These are phyloP conservation scores for Teleogryllus occipitalis DNA, from an alignment of 1,140 invertebrate genomes.

Conservation along the genomic window DNA sequence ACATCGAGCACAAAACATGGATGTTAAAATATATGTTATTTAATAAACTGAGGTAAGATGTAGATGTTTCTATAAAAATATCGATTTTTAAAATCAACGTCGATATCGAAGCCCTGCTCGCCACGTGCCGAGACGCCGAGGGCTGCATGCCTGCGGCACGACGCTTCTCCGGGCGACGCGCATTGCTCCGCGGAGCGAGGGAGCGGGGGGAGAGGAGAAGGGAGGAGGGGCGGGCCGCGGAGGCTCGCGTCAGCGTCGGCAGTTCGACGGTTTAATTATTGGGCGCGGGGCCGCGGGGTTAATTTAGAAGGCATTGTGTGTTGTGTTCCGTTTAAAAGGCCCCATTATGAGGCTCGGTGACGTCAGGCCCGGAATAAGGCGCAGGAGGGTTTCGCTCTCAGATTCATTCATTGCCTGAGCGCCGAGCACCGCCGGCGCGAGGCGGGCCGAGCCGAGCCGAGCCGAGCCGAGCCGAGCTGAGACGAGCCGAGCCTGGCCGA, in stretches of 20 bases:
- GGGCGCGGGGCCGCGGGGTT: background rate
- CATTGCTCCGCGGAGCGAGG: background rate
- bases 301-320: slow-evolving; percentile 4
- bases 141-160: too few relatives aligned
- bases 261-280: background rate
- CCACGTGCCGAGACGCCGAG: background rate
- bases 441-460: too few relatives aligned
- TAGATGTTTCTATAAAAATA: too few relatives aligned
- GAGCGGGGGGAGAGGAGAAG: too few relatives aligned
- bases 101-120: background rate
- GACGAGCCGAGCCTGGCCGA: too few relatives aligned
- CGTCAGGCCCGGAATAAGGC: background rate
- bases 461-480: too few relatives aligned
- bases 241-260: background rate
- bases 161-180: too few relatives aligned
- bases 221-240: background rate
- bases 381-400: background rate
- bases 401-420: background rate
- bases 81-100: too few relatives aligned
- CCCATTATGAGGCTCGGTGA: background rate
- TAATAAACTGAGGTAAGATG: too few relatives aligned
- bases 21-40: too few relatives aligned
- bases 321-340: background rate
- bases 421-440: too few relatives aligned
- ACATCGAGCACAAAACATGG: too few relatives aligned